These are phyloP conservation scores for Dolomedes plantarius DNA, from an alignment of 2,888 invertebrate species.

Conservation along the genomic window DNA sequence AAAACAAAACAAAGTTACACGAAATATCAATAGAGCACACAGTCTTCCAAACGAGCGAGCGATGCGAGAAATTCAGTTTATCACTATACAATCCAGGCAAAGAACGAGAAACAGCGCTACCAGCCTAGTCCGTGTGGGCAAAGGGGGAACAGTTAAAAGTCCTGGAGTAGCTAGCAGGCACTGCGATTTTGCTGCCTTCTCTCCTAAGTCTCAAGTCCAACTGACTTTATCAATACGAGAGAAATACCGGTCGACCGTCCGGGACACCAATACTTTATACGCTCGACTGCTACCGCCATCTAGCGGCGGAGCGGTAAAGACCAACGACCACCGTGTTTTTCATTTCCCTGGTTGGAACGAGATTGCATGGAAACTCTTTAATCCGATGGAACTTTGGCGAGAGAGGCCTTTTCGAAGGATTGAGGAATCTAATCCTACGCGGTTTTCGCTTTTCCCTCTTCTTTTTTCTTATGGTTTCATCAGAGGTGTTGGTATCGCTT, in stretches of 20 bases:
- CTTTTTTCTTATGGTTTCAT: neutral
- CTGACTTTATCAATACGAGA: neutral
- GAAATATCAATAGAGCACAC: neutral
- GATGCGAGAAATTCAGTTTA: neutral
- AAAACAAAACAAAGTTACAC: neutral
- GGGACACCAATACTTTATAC: conserved; percentile 10
- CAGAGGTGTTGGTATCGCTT: neutral
- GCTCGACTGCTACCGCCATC: neutral
- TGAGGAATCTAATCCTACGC: conserved; percentile 1
- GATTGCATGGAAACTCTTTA: conserved; percentile 11
- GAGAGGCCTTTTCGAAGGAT: conserved; percentile 6
- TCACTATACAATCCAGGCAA: neutral
- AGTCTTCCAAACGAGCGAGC: neutral
- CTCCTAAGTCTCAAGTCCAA: neutral
- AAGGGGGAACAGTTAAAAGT: neutral
- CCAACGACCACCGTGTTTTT: neutral
- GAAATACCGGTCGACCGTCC: conserved; percentile 1
- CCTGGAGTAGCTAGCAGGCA: neutral
- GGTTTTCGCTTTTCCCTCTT: neutral
- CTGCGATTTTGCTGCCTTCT: neutral
- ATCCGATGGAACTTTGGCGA: neutral
- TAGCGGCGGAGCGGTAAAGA: neutral
- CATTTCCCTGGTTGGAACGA: neutral
- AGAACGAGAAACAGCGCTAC: neutral
- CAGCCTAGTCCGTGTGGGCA: neutral